Evolutionary conservation across 2,113 vertebrate species (phyloP), one percentile per base, ranked within the genome.

Genomic region (Mus musculus): DNA sequence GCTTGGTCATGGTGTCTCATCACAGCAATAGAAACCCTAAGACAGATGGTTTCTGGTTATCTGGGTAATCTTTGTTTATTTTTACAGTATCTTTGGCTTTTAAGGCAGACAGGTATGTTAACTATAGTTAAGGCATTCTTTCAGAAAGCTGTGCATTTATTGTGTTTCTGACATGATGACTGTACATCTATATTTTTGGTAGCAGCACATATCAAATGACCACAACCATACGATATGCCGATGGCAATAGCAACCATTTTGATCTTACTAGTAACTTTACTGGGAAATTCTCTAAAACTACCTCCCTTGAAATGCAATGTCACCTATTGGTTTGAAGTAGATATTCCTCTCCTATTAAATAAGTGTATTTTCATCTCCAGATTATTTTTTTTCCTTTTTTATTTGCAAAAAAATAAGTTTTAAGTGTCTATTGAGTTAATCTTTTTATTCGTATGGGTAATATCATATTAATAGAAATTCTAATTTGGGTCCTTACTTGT

Each of bases 401-500:
- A 93, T 42, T 86, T 87, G 86, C 61, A 93, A 42, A 73, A 95
- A 86, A 54, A 36, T 90, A 77, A 52, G 42, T 61, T 92, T 82
- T 90, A 94, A 92, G n/a, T 72, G 26, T 91, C 89, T 65, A 10
- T 89, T 76, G 82, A 89, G 86, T 93, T 95, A 67, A 91, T 97
- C 76, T 96, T 96, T 96, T 94, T 96, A 93, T 92, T 82, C 54
- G 52, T 95, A 39, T 72, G 80, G 52, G 30, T 92, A 85, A 91
- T 86, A 82, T 28, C 59, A 91, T 96, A 96, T 97, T 96, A 96
- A 96, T 94, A 97, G 96, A 56, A 77, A 86, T 94, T 96, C 96
- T 96, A 97, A 98, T 97, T 97, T 94, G 72, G 56, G 81, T 90
- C 54, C 75, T 91, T 93, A 72, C 93, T 77, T 95, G 82, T 86